Percentiles rank a stretch among this genome's conserved stretches.
phyloP scores from a whole-genome alignment of 2,797 vertebrate genomes.

The Aplochiton taeniatus region DNA sequence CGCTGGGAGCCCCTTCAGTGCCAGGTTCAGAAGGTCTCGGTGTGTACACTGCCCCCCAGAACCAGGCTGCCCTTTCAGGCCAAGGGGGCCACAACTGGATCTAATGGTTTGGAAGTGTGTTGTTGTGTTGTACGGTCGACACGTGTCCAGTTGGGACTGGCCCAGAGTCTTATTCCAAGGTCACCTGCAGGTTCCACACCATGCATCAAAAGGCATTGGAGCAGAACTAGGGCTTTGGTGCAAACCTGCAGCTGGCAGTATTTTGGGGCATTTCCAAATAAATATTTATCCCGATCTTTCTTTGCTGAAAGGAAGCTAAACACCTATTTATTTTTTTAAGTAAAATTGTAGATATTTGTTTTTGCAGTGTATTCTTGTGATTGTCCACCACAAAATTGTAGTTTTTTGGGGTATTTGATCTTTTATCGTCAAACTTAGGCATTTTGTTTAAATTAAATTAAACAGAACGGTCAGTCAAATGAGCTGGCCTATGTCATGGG shows the following conservation, averaged over 20 bases:
- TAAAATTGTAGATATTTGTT: too few species aligned
- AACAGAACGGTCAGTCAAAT: too few species aligned
- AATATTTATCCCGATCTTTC: too few species aligned
- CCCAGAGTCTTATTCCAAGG: neutral
- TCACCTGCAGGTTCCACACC: neutral
- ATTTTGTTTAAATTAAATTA: too few species aligned
- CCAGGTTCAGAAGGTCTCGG: conserved; percentile 53
- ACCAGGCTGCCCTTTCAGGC: conserved; percentile 54
- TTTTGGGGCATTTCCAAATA: too few species aligned
- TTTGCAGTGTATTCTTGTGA: too few species aligned
- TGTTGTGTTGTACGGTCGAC: conserved; percentile 33
- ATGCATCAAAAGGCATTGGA: neutral
- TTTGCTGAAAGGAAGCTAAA: too few species aligned
- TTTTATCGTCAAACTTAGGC: too few species aligned
- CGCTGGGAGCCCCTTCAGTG: conserved; percentile 50
- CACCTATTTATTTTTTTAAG: too few species aligned
- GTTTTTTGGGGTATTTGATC: too few species aligned
- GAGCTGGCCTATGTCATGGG: too few species aligned
- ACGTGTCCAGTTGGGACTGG: conserved; percentile 8
- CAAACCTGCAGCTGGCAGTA: neutral
- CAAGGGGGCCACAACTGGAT: conserved; percentile 44
- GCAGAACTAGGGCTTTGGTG: neutral
- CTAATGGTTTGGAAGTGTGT: conserved; percentile 63
- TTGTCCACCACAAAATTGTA: too few species aligned
- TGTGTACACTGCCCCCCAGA: conserved; percentile 38